phyloP scores from a whole-genome alignment of 2,888 invertebrate species.

The Blastobasis lacticolella region DNA sequence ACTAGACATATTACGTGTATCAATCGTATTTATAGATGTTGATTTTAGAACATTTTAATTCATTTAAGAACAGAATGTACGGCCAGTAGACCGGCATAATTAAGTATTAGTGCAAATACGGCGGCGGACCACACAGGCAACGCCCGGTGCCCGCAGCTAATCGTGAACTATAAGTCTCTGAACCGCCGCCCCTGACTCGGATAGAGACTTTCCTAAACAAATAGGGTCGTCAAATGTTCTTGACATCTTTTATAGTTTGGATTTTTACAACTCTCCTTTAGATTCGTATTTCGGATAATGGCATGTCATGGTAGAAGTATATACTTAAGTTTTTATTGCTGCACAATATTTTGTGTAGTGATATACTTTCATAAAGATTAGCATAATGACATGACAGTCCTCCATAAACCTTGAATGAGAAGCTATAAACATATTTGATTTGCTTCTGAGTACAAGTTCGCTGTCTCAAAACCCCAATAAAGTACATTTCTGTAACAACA shows the following conservation, averaged over 20 bases:
- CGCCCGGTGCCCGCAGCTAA: slow-evolving; percentile 48
- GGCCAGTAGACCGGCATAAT: slow-evolving; percentile 19
- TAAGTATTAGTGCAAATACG: slow-evolving; percentile 34
- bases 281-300: too few species aligned
- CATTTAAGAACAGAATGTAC: neutral
- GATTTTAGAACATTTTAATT: too few species aligned
- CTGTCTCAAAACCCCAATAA: too few species aligned
- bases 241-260: too few species aligned
- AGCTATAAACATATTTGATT: slow-evolving; percentile 50
- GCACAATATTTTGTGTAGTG: too few species aligned
- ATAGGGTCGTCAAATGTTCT: slow-evolving; percentile 2
- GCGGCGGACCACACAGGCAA: slow-evolving; percentile 54
- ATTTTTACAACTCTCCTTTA: too few species aligned
- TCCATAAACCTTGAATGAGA: slow-evolving; percentile 37
- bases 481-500: too few species aligned
- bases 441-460: slow-evolving; percentile 23
- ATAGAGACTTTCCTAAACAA: slow-evolving; percentile 41
- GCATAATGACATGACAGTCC: neutral
- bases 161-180: slow-evolving; percentile 56
- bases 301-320: too few species aligned
- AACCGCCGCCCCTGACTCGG: slow-evolving; percentile 30
- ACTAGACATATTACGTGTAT: too few species aligned
- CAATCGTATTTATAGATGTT: too few species aligned
- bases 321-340: too few species aligned
- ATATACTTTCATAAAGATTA: too few species aligned